These are phyloP conservation scores for Eremophila alpestris DNA, from an alignment of 2,797 vertebrate species.

Conservation along the genomic window DNA sequence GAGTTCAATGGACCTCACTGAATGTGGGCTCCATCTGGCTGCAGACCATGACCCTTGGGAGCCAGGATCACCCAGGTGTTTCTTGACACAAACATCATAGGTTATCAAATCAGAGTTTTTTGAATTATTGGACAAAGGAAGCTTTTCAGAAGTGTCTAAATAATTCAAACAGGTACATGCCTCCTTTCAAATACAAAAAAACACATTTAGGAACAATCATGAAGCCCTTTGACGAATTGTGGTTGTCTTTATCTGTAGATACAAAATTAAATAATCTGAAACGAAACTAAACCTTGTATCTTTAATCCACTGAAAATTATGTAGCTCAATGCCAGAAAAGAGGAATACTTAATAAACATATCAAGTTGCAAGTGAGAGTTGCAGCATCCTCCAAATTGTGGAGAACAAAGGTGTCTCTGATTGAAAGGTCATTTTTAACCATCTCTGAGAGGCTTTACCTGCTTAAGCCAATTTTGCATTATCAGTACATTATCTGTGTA, in stretches of 20 bases:
- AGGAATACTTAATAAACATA: neutral
- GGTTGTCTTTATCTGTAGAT: neutral
- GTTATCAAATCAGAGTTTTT: neutral
- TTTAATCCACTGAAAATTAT: neutral
- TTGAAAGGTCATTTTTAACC: neutral
- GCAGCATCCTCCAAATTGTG: neutral
- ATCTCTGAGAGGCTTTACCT: neutral
- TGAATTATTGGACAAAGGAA: neutral
- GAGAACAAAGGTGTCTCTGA: neutral
- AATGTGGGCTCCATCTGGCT: neutral
- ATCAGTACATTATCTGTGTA: neutral
- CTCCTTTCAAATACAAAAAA: neutral
- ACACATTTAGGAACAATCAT: neutral
- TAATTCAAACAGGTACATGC: neutral
- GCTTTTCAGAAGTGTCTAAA: neutral
- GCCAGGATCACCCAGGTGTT: neutral
- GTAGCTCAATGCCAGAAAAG: neutral
- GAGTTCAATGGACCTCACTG: neutral
- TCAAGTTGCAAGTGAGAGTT: neutral
- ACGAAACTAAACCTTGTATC: accelerated
- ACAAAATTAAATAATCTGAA: neutral
- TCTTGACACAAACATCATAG: neutral
- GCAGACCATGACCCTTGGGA: neutral
- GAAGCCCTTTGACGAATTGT: neutral
- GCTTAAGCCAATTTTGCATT: neutral